Evolutionary conservation across 2,888 invertebrate genomes (phyloP), one percentile per base, ranked within the genome.

Genomic region (Julus scanicus): DNA sequence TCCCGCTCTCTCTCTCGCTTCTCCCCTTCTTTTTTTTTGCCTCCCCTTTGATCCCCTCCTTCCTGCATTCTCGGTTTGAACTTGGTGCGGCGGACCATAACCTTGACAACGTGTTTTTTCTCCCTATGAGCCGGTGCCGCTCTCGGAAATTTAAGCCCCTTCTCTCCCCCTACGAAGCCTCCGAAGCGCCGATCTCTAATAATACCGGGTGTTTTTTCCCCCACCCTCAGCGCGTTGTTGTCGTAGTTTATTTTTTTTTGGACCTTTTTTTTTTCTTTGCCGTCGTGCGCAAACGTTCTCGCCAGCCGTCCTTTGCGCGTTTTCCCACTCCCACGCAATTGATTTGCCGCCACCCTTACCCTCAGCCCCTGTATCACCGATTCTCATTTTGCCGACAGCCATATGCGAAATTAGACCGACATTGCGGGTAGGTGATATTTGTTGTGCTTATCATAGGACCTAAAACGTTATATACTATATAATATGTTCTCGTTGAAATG

Each of bases 61-160:
- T 53, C 53, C 53, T 53, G 53, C 53, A 53, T 53, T 53, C 53
- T 53, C 53, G 53, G 53, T 53, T 53, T 53, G 53, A 53, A 53
- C 53, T 53, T 53, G 15, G 53, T 53, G 53, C 53, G 53, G 53
- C 53, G 53, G 53, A 53, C 53, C 53, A 53, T 53, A 53, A 53
- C 53, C 53, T 53, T 53, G 53, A 53, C 53, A 53, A 53, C 53
- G 53, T 53, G 53, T 53, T 53, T 53, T 53, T 53, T 53, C 17
- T 53, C 53, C 53, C 53, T 53, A 1, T 53, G 15, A 53, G 15
- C 13, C 53, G 3, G 53, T 17, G 53, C 53, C 17, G 53, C 53
- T 53, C 13, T 53, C 53, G 53, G 53, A 53, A 53, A 53, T 13
- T 53, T 13, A 17, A 53, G 53, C 13, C 53, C 53, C 53, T 13